Percentiles rank a stretch among this genome's conserved stretches.
Conservation (phyloP, 2,888 invertebrate genomes). For the Cheilosia variabilis region DNA sequence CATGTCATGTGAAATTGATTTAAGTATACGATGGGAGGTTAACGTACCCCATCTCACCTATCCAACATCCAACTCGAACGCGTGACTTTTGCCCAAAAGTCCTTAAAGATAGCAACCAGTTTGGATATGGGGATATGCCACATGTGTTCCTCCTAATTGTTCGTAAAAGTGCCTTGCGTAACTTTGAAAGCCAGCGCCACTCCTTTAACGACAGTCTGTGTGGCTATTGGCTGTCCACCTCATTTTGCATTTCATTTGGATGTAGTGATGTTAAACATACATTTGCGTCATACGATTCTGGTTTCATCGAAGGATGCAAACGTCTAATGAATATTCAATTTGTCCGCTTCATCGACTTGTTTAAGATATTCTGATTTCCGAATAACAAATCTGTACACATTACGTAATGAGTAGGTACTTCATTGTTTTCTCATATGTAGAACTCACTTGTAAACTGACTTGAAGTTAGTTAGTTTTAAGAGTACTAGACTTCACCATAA, state of each 20-base stretch:
- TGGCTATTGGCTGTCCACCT: background rate
- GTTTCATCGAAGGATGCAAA: conserved; percentile 2
- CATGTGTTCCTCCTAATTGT: too few relatives aligned
- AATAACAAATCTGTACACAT: conserved; percentile 12
- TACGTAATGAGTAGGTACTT: conserved; percentile 17
- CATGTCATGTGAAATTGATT: background rate
- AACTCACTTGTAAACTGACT: conserved; percentile 3
- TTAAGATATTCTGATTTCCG: conserved; percentile 11
- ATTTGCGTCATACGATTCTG: background rate
- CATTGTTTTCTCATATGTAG: background rate
- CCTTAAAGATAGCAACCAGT: too few relatives aligned
- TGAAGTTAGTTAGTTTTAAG: conserved; percentile 9
- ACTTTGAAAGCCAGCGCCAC: background rate
- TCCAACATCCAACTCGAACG: too few relatives aligned
- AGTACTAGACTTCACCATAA: conserved; percentile 9
- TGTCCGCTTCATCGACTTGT: conserved; percentile 14
- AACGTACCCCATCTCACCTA: too few relatives aligned
- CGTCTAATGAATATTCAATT: conserved; percentile 53
- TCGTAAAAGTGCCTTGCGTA: too few relatives aligned
- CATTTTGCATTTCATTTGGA: background rate
- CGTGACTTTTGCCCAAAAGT: too few relatives aligned
- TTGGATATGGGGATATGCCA: too few relatives aligned
- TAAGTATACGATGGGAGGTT: too few relatives aligned
- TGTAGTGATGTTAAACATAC: background rate
- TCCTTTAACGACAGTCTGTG: background rate